Evolutionary conservation across 2,797 vertebrate species (phyloP).

Genomic region (Intellagama lesueurii): DNA sequence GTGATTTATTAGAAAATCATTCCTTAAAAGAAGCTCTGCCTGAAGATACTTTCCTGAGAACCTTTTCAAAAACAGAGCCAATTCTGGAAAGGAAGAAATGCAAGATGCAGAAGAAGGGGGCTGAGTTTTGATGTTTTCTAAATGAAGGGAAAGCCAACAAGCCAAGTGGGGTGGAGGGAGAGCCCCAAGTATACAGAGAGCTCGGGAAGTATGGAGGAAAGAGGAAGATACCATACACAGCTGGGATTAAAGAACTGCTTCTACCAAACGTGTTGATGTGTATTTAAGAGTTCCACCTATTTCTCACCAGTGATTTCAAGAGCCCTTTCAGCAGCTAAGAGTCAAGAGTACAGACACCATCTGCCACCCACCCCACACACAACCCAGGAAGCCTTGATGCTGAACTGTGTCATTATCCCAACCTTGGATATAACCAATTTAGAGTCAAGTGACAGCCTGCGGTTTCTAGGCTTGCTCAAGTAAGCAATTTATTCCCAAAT

Average conservation of each 20-base stretch:
- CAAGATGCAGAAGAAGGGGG: not conserved
- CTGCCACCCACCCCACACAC: not conserved
- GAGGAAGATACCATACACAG: not conserved
- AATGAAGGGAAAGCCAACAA: not conserved
- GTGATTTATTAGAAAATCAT: not conserved
- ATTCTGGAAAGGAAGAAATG: not conserved
- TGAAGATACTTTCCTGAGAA: not conserved
- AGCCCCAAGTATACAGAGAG: not conserved
- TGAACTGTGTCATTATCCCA: not conserved
- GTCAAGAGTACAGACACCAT: not conserved
- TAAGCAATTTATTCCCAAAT: not conserved
- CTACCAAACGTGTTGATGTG: not conserved
- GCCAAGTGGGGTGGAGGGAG: not conserved
- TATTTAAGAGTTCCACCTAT: not conserved
- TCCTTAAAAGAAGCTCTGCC: not conserved
- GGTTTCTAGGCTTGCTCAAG: constrained; percentile 21
- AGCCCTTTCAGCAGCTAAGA: not conserved
- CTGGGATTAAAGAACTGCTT: not conserved
- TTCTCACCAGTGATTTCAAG: not conserved
- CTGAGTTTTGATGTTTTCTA: not conserved
- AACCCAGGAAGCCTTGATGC: not conserved
- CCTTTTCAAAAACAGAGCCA: not conserved
- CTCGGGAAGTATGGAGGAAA: not conserved
- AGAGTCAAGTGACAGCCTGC: constrained; percentile 26
- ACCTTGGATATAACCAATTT: constrained; percentile 33